phyloP scores from a whole-genome alignment of 2,888 invertebrate species.

The Gasteruption jaculator region DNA sequence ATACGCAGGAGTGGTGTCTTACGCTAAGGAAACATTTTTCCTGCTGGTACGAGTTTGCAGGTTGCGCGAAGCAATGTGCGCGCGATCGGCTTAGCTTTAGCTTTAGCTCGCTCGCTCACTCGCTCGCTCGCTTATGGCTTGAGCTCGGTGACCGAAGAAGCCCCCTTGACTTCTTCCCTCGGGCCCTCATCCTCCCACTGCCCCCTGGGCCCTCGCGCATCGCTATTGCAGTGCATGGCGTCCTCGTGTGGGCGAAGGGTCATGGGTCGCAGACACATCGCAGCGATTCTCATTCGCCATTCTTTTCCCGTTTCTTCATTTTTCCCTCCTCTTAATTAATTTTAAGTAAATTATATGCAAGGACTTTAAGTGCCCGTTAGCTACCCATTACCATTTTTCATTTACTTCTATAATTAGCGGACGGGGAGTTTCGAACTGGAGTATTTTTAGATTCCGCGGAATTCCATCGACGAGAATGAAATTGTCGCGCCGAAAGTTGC shows the following conservation, averaged over 20 bases:
- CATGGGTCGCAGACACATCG: constrained; percentile 47
- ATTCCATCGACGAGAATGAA: too few relatives aligned
- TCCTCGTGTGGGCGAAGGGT: constrained; percentile 49
- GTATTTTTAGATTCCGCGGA: too few relatives aligned
- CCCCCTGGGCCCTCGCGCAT: constrained; percentile 32
- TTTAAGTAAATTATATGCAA: too few relatives aligned
- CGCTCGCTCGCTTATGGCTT: too few relatives aligned
- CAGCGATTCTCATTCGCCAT: constrained; percentile 37
- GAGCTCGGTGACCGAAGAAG: constrained; percentile 42
- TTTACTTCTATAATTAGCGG: too few relatives aligned
- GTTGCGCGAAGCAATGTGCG: constrained; percentile 38
- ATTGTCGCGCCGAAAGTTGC: too few relatives aligned
- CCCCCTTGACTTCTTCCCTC: constrained; percentile 10
- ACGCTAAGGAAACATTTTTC: constrained; percentile 37
- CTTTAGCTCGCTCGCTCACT: too few relatives aligned
- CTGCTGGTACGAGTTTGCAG: constrained; percentile 43
- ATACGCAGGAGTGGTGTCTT: constrained; percentile 28
- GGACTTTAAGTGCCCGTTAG: too few relatives aligned
- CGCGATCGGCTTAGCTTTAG: constrained; percentile 34
- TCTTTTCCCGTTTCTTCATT: constrained; percentile 2
- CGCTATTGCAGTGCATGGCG: constrained; percentile 40
- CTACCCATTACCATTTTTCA: too few relatives aligned
- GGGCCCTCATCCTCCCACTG: constrained; percentile 26
- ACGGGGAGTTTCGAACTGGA: too few relatives aligned
- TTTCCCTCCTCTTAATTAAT: neutral